phyloP scores from a whole-genome alignment of 2,797 vertebrate species.

The Alouatta caraya region DNA sequence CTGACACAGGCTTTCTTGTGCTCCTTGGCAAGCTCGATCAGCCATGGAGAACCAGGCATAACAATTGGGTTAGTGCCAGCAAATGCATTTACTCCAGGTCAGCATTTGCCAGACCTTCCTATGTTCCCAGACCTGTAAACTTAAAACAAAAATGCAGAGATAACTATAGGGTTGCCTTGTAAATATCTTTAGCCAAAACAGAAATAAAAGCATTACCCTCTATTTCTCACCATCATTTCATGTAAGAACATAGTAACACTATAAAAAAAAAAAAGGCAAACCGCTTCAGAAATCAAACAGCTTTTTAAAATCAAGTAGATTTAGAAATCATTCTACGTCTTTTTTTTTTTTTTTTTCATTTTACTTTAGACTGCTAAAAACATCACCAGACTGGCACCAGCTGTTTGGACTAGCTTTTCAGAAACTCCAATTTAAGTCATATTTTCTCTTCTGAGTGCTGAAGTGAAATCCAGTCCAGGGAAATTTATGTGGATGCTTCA shows the following conservation, averaged over 20 bases:
- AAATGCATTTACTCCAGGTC: neutral
- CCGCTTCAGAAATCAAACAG: neutral
- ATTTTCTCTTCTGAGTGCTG: constrained; percentile 13
- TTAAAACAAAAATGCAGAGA: neutral
- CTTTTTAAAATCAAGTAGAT: constrained; percentile 28
- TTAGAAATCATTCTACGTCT: neutral
- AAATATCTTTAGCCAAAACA: neutral
- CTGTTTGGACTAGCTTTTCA: constrained; percentile 41
- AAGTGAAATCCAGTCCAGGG: neutral
- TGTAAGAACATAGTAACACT: neutral
- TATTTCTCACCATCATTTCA: constrained; percentile 28
- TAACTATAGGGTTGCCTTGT: neutral
- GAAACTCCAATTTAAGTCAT: constrained; percentile 1
- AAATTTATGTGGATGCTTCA: neutral
- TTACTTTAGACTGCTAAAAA: constrained; percentile 38
- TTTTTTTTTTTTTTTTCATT: neutral
- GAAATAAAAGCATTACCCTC: neutral
- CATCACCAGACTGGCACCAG: neutral
- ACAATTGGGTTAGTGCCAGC: neutral
- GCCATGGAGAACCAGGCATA: neutral
- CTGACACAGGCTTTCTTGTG: neutral
- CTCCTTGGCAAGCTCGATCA: neutral
- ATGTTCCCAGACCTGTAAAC: neutral
- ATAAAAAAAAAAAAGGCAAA: neutral
- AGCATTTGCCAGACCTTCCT: neutral